Conservation (phyloP, 2,113 vertebrate species). For the Xenus cinereus region DNA sequence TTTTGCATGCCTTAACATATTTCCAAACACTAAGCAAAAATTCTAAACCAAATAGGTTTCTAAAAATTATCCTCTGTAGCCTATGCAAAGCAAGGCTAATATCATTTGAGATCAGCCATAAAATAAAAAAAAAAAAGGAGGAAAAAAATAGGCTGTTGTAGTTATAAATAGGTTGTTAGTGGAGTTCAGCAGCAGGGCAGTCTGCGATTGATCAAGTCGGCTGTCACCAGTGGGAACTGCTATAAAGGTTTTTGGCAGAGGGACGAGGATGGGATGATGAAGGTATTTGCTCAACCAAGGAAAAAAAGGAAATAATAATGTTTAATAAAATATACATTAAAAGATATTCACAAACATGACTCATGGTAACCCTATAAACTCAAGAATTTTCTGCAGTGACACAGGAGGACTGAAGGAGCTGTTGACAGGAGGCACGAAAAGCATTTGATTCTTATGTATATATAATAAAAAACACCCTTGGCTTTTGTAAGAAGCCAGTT, state of each 20-base stretch:
- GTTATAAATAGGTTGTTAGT: background rate
- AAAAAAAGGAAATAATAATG: background rate
- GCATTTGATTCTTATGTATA: background rate
- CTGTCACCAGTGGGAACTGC: background rate
- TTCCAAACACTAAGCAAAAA: background rate
- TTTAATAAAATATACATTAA: background rate
- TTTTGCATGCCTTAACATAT: background rate
- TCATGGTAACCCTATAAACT: background rate
- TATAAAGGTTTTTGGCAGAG: constrained; percentile 14
- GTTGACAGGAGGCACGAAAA: background rate
- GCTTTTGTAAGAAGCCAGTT: constrained; percentile 32
- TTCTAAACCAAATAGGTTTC: background rate
- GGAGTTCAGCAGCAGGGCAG: constrained; percentile 3
- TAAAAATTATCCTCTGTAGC: background rate
- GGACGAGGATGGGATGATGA: background rate
- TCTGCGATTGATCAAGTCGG: background rate
- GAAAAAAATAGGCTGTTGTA: background rate
- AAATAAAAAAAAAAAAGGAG: background rate
- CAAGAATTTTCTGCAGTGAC: background rate
- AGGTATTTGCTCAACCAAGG: background rate
- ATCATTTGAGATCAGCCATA: background rate
- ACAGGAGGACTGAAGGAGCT: background rate
- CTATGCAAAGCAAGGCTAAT: background rate
- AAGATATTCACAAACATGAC: background rate
- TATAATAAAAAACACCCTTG: background rate